Evolutionary conservation across 1,140 invertebrate genomes (phyloP), one percentile per base, ranked within the genome.

Genomic region (Lordiphosa stackelbergi): DNA sequence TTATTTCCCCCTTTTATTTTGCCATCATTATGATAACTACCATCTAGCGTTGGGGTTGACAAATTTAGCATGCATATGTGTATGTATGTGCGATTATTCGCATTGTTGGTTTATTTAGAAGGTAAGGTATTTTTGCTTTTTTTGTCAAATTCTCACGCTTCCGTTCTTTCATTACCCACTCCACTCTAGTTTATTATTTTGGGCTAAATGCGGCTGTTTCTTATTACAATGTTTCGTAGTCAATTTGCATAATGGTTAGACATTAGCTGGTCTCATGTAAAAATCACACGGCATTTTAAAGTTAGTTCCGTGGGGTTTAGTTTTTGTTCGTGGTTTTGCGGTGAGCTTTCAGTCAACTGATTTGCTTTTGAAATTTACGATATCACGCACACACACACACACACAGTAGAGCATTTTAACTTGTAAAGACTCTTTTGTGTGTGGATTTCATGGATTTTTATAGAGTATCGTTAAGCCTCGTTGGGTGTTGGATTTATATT

Each of bases 101-200:
- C 60, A 70, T 71, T 70, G 58, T 64, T 70, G 34, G 22, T n/a
- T 19, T 57, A 38, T 16, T 41, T 19, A 42, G 60, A 52, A 62
- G 41, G 37, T 16, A 63, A 60, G 52, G 66, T 53, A 57, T 31
- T 31, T 31, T 28, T 16, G 16, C 1, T 16, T 16, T 28, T 22
- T 55, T 54, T 53, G 37, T 56, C 36, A 37, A n/a, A 11, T 46
- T 71, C 68, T 65, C 68, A 71, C 68, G 69, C 60, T 57, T 54
- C 47, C 10, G 19, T 58, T 16, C 28, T 40, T 37, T 2, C 10
- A 11, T 10, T 12, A 11, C 4, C 46, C 19, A 19, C 19, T 19
- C 12, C n/a, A 58, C 62, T 70, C 53, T 53, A 73, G 68, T 78
- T 79, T 79, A 79, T 79, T 78, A 73, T 73, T 69, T 73, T 38